phyloP scores from a whole-genome alignment of 2,113 vertebrate species.

The Tragelaphus strepsiceros region DNA sequence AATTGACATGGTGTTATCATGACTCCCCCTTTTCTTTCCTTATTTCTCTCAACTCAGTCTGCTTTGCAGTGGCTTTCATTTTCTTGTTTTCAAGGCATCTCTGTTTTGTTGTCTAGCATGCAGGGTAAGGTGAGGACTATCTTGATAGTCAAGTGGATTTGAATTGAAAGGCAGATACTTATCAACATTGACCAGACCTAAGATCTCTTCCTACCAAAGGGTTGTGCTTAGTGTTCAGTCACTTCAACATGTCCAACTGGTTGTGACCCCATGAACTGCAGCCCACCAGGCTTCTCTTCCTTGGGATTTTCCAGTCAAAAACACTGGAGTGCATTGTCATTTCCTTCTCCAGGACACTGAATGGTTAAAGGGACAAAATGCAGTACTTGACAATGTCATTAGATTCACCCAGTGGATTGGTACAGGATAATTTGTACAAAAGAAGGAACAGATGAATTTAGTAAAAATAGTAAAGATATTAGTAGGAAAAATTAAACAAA shows the following conservation, averaged over 20 bases:
- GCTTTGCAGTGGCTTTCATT: not conserved
- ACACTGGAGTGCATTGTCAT: not conserved
- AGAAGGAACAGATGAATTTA: not conserved
- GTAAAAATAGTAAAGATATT: not conserved
- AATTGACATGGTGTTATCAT: not conserved
- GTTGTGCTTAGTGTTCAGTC: not conserved
- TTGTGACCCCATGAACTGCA: fast-evolving
- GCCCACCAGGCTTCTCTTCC: not conserved
- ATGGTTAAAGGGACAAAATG: not conserved
- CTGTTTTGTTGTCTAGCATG: fast-evolving
- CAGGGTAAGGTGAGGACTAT: fast-evolving
- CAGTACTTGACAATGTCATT: not conserved
- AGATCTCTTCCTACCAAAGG: not conserved
- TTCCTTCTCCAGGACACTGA: not conserved
- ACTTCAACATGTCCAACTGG: not conserved
- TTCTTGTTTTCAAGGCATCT: not conserved
- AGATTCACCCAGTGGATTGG: not conserved
- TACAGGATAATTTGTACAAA: not conserved
- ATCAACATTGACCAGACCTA: not conserved
- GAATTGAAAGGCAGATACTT: not conserved
- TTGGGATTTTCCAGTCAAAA: not conserved
- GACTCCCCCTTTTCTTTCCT: not conserved
- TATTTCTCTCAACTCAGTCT: not conserved
- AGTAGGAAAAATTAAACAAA: not conserved
- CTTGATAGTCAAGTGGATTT: not conserved